Percentiles rank a stretch among this genome's conserved stretches.
These are phyloP conservation scores for Caenorhabditis imperialis DNA, from an alignment of 2,888 invertebrate species.

Conservation along the genomic window DNA sequence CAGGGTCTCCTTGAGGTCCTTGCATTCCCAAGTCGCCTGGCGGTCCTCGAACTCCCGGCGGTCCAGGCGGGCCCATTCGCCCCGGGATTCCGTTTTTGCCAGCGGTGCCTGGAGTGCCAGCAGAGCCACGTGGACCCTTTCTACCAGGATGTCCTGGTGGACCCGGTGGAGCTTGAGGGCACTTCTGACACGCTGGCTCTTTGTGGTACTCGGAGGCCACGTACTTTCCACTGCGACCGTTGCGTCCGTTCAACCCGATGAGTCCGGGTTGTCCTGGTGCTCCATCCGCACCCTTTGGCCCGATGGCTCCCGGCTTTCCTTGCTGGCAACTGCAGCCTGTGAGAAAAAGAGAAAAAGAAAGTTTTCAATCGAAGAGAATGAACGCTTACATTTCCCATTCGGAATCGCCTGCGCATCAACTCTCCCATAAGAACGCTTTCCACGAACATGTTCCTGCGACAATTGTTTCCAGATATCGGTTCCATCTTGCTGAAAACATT, in stretches of 20 bases:
- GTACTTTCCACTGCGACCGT: conserved; percentile 63
- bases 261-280: conserved; percentile 55
- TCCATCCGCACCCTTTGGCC: conserved; percentile 62
- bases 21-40: conserved; percentile 67
- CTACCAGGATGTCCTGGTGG: conserved; percentile 68
- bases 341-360: no score
- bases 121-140: conserved; percentile 64
- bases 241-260: conserved; percentile 66
- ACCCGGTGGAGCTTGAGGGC: conserved; percentile 64
- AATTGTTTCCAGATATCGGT: conserved; percentile 60
- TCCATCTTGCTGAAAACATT: conserved; percentile 55
- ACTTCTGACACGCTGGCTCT: conserved; percentile 68
- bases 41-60: conserved; percentile 65
- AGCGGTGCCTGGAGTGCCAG: conserved; percentile 58
- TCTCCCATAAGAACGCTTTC: conserved; percentile 54
- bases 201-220: conserved; percentile 50
- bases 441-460: conserved; percentile 48
- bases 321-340: conserved; percentile 70
- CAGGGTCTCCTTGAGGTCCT: conserved; percentile 67
- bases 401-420: conserved; percentile 25
- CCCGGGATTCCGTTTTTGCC: conserved; percentile 62
- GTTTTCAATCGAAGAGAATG: no score
- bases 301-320: conserved; percentile 62
- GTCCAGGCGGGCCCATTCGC: conserved; percentile 67
- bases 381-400: conserved; percentile 37